Percentiles rank a stretch among this genome's conserved stretches.
These are phyloP conservation scores for Dioctria rufipes DNA, from an alignment of 2,888 invertebrate species.

Conservation along the genomic window DNA sequence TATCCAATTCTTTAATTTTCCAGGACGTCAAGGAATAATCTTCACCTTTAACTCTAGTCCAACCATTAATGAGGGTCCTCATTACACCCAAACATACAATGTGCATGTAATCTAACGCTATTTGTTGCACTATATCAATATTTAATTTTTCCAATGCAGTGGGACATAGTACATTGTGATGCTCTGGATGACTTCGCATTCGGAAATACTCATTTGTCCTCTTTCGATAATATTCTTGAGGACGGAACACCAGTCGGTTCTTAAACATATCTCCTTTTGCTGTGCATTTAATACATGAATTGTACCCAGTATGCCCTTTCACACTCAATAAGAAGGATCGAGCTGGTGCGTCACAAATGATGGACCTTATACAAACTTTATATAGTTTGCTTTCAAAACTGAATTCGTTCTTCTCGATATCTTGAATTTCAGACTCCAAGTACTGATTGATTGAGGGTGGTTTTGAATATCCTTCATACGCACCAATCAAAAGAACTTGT, in stretches of 20 bases:
- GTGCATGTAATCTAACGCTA: constrained; percentile 47
- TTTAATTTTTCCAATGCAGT: background rate
- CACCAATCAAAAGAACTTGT: constrained; percentile 15
- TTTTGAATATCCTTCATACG: constrained; percentile 11
- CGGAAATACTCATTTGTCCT: constrained; percentile 9
- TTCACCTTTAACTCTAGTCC: too few species aligned
- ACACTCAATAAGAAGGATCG: too few species aligned
- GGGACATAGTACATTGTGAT: background rate
- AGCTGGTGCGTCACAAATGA: too few species aligned
- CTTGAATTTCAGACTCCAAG: constrained; percentile 4
- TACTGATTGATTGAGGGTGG: constrained; percentile 2
- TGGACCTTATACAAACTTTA: background rate
- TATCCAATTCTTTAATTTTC: too few species aligned
- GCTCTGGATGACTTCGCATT: background rate
- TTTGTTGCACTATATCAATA: background rate
- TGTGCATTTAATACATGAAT: constrained; percentile 12
- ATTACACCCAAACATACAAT: background rate
- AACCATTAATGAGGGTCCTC: constrained; percentile 30
- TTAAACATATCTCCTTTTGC: constrained; percentile 2
- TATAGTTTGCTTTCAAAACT: constrained; percentile 6
- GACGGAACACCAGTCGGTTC: constrained; percentile 6
- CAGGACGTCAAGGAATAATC: too few species aligned
- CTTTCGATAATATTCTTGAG: background rate
- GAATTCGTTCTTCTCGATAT: constrained; percentile 1
- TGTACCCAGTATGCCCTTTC: background rate